Conservation (phyloP, 2,113 vertebrate species). For the Nipponia nippon region DNA sequence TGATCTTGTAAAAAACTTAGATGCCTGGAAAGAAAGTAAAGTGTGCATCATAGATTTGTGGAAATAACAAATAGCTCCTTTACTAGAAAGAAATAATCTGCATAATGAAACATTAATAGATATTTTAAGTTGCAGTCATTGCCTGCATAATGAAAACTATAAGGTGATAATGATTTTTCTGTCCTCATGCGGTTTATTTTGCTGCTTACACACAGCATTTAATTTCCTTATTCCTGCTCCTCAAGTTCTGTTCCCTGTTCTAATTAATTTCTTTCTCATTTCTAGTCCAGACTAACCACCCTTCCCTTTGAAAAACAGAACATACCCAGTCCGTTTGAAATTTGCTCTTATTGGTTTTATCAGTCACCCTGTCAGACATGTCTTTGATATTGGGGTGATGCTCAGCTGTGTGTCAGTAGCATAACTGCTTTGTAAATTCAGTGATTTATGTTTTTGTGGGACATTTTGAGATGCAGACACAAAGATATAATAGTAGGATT, state of each 20-base stretch:
- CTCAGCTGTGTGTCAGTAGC: fast-evolving
- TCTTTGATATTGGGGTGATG: neutral
- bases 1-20: neutral
- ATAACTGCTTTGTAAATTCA: neutral
- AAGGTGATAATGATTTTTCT: neutral
- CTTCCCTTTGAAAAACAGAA: neutral
- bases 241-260: neutral
- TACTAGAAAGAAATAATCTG: neutral
- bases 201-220: neutral
- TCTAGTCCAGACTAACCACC: neutral
- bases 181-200: neutral
- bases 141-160: neutral
- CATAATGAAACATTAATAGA: neutral
- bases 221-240: neutral
- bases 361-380: fast-evolving
- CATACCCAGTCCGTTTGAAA: neutral
- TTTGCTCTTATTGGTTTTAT: neutral
- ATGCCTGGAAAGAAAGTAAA: neutral
- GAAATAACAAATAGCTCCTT: neutral
- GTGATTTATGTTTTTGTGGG: neutral
- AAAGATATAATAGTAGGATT: fast-evolving
- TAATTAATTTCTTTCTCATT: neutral
- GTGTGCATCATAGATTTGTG: neutral
- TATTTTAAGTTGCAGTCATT: neutral
- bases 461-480: neutral